phyloP scores from a whole-genome alignment of 2,888 invertebrate genomes.

The Pristionchus mayeri region DNA sequence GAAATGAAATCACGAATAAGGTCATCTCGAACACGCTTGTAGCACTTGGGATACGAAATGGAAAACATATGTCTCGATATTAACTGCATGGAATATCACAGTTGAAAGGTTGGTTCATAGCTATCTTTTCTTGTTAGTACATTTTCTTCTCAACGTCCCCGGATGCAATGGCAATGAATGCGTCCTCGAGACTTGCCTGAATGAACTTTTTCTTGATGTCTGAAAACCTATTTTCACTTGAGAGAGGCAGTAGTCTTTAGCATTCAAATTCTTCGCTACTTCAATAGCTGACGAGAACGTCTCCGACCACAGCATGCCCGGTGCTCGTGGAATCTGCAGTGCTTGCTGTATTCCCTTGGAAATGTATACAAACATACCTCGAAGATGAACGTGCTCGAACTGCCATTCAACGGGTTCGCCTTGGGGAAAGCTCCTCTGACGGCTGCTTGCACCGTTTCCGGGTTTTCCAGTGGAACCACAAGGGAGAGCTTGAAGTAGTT shows the following conservation, averaged over 20 bases:
- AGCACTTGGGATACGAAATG: no score
- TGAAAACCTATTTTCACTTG: not conserved
- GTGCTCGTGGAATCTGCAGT: not conserved
- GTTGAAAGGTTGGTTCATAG: no score
- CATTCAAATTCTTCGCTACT: not conserved
- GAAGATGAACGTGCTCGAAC: not conserved
- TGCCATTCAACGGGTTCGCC: not conserved
- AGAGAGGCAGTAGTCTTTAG: constrained; percentile 35
- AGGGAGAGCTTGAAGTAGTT: constrained; percentile 32
- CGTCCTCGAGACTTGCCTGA: constrained; percentile 37
- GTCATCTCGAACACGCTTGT: no score
- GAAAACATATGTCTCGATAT: no score
- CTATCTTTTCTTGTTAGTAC: no score
- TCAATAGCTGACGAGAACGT: not conserved
- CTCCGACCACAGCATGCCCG: constrained; percentile 33
- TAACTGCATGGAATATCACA: no score
- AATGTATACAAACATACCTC: not conserved
- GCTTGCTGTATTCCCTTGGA: not conserved
- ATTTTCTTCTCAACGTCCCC: not conserved
- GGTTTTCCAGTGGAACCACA: not conserved
- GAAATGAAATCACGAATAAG: no score
- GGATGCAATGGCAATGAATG: constrained; percentile 12
- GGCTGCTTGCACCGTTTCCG: not conserved
- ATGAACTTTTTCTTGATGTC: not conserved
- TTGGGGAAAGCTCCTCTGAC: not conserved